Evolutionary conservation across 2,888 invertebrate species (phyloP).

Genomic region (Auanema sp.): DNA sequence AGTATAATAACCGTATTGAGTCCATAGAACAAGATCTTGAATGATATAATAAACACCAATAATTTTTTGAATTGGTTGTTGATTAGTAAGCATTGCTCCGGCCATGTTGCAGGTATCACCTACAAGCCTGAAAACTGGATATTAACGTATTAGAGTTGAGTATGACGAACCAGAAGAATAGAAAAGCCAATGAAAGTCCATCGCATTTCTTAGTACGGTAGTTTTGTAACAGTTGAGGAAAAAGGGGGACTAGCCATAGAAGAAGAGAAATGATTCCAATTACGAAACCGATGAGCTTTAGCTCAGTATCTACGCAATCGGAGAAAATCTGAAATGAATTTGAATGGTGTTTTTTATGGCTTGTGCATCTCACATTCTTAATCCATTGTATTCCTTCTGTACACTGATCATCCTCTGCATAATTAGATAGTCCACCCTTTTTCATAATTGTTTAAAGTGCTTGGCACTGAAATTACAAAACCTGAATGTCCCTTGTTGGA

Average conservation of each 20-base stretch:
- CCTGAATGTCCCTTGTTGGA: no score
- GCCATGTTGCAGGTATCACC: slow-evolving; percentile 66
- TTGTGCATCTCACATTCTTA: slow-evolving; percentile 34
- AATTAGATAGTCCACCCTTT: slow-evolving; percentile 37
- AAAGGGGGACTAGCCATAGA: slow-evolving; percentile 58
- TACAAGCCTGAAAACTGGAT: slow-evolving; percentile 48
- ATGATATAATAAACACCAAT: slow-evolving; percentile 63
- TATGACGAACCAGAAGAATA: slow-evolving; percentile 65
- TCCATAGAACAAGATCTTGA: slow-evolving; percentile 55
- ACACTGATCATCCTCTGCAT: slow-evolving; percentile 37
- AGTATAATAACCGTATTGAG: slow-evolving; percentile 59
- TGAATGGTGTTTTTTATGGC: not conserved
- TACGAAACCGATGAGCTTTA: slow-evolving; percentile 71
- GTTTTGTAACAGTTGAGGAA: slow-evolving; percentile 63
- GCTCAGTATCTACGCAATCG: slow-evolving; percentile 55
- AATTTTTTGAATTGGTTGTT: slow-evolving; percentile 63
- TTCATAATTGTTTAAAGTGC: slow-evolving; percentile 31
- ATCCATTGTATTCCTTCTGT: slow-evolving; percentile 50
- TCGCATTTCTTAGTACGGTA: slow-evolving; percentile 63
- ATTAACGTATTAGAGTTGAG: not conserved
- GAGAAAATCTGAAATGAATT: slow-evolving; percentile 41
- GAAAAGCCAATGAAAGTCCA: slow-evolving; percentile 65
- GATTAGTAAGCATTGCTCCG: slow-evolving; percentile 65
- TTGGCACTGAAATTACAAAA: not conserved
- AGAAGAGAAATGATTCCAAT: slow-evolving; percentile 53